Evolutionary conservation across 2,888 invertebrate species (phyloP).

Genomic region (Drosophila recens): DNA sequence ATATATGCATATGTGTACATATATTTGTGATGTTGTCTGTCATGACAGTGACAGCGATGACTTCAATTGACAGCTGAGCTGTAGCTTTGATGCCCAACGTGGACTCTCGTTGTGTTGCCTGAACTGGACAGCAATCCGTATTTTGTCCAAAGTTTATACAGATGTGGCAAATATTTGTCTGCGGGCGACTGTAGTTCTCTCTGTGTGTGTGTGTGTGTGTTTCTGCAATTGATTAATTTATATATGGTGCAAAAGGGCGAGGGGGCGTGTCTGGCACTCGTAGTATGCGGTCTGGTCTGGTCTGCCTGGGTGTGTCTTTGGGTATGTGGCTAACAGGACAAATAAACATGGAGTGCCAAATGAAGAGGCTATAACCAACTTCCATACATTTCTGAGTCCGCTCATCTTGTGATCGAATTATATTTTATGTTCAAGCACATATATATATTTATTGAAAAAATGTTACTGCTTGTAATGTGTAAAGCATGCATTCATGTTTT

Average conservation of each 20-base stretch:
- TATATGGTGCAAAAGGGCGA: conserved; percentile 44
- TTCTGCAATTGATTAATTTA: conserved; percentile 76
- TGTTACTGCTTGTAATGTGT: neutral
- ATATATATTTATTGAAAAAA: neutral
- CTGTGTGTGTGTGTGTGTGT: conserved; percentile 8
- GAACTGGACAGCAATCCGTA: conserved; percentile 39
- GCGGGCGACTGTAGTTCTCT: conserved; percentile 32
- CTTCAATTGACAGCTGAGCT: conserved; percentile 71
- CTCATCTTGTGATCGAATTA: conserved; percentile 11
- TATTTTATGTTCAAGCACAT: neutral
- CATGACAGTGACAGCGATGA: conserved; percentile 60
- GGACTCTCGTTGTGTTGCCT: conserved; percentile 35
- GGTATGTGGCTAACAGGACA: conserved; percentile 53
- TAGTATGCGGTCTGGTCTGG: conserved; percentile 14
- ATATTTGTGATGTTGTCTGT: conserved; percentile 64
- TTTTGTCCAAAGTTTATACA: conserved; percentile 56
- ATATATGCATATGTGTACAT: conserved; percentile 9
- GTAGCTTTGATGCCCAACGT: conserved; percentile 59
- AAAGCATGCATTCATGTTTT: neutral
- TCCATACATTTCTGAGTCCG: conserved; percentile 28
- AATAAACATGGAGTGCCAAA: conserved; percentile 50
- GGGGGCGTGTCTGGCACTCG: conserved; percentile 24
- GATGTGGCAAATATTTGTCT: conserved; percentile 63
- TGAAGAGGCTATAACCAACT: conserved; percentile 39
- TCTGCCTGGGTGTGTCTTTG: conserved; percentile 7